phyloP scores from a whole-genome alignment of 2,113 vertebrate genomes.

The Limnothrissa miodon region DNA sequence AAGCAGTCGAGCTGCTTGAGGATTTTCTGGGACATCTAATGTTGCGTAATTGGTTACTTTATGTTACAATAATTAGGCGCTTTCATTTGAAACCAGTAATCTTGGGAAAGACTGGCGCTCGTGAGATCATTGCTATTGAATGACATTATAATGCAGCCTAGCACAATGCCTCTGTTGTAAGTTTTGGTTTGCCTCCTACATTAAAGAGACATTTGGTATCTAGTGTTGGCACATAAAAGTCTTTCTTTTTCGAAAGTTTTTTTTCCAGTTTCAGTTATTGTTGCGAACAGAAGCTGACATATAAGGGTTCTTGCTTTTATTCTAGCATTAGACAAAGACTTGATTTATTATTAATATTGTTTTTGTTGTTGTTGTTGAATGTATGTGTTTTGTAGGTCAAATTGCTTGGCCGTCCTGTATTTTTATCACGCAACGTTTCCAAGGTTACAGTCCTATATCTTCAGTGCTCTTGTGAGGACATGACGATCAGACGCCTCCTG shows the following conservation, averaged over 20 bases:
- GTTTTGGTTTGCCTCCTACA: not conserved
- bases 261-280: not conserved
- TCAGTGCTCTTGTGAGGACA: conserved; percentile 3
- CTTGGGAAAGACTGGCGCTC: not conserved
- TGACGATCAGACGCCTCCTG: conserved; percentile 44
- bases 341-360: too few species aligned
- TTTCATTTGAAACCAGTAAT: not conserved
- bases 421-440: not conserved
- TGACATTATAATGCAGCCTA: conserved; percentile 6
- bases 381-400: not conserved
- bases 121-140: not conserved
- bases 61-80: not conserved
- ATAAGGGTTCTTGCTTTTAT: too few species aligned
- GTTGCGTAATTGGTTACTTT: not conserved
- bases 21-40: not conserved
- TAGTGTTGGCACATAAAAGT: not conserved
- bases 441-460: not conserved
- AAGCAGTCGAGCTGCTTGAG: not conserved
- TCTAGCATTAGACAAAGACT: too few species aligned
- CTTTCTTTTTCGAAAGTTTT: not conserved
- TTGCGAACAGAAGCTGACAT: not conserved
- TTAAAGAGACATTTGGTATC: not conserved
- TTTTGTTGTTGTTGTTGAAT: too few species aligned
- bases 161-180: not conserved
- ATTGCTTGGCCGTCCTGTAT: not conserved